Base-by-base conservation (phyloP, 2,888 invertebrate genomes). In the Strigamia maritima region DNA sequence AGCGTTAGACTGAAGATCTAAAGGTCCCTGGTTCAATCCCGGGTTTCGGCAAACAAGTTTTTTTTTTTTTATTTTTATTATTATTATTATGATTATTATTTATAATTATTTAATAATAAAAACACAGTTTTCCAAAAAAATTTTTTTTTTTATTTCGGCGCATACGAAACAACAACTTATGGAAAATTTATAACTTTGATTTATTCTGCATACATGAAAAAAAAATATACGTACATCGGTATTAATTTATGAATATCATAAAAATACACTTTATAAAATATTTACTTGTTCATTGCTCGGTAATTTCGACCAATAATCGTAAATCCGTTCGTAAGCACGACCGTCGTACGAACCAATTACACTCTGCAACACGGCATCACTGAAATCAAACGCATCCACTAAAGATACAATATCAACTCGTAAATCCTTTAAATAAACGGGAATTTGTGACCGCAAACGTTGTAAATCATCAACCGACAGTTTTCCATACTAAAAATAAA, bases 381-480 rank as follows among this genome's bases (percentile, higher is more conserved):
- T 88, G 60, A 94, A 90, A 84, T 96, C 97, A 85, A 97, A 98
- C 14, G 94, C 91, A 87, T 98, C 98, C 0, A 97, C 96, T 24
- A 98, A 88, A 0, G 93, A 92, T 0, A 98, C 92, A 0, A 95
- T 95, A 86, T 97, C 92, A 4, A 94, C 94, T 75, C 97, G 90
- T 70, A 98, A 87, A 12, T 75, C 75, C 16, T 10, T 7, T 19
- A 75, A 12, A 12, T 28, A 10, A 12, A 19, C 28, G 22, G 19
- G 12, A 10, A 75, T 26, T 12, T 35, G 14, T 14, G 8, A 26
- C 12, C 31, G 12, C 26, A 75, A 16, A 35, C 10, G n/a, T n/a
- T n/a, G n/a, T n/a, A n/a, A n/a, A n/a, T n/a, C n/a, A n/a, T n/a
- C n/a, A n/a, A n/a, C n/a, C n/a, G n/a, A n/a, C n/a, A n/a, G n/a